Conservation (phyloP, 2,797 vertebrate species). For the Sebastes hopkinsi region DNA sequence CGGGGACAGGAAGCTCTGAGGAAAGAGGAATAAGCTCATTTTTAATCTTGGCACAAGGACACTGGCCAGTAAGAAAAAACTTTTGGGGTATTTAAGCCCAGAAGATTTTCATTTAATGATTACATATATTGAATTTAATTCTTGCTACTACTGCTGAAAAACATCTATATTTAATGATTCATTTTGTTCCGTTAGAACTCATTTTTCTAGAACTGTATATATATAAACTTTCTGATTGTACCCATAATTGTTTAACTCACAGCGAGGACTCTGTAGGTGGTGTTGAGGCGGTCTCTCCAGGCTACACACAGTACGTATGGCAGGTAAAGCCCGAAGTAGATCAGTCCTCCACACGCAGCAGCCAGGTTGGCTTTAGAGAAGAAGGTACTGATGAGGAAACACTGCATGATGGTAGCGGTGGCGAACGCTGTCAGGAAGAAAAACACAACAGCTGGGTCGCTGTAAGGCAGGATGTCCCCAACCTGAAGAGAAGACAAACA, state of each 20-base stretch:
- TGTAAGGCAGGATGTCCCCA: constrained; percentile 91
- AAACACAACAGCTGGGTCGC: constrained; percentile 85
- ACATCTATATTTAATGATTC: background rate
- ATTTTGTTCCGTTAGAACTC: background rate
- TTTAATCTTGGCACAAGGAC: background rate
- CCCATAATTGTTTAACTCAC: constrained; percentile 75
- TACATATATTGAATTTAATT: background rate
- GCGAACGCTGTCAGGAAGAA: constrained; percentile 89
- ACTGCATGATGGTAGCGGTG: constrained; percentile 91
- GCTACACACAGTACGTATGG: constrained; percentile 90
- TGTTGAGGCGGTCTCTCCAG: constrained; percentile 87
- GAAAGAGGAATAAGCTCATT: background rate
- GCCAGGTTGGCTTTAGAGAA: constrained; percentile 91
- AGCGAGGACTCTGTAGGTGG: constrained; percentile 73
- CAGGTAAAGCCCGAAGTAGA: constrained; percentile 90
- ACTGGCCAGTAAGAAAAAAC: background rate
- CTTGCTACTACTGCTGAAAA: background rate
- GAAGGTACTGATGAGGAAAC: constrained; percentile 92
- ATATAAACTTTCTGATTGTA: background rate
- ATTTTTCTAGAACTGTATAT: background rate
- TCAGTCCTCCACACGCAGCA: constrained; percentile 89
- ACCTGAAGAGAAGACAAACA: constrained; percentile 65
- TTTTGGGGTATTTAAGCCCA: background rate
- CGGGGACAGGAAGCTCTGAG: constrained; percentile 90
- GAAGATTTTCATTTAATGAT: background rate